Conservation (phyloP, 2,888 invertebrate species). For the Acleris sparsana region DNA sequence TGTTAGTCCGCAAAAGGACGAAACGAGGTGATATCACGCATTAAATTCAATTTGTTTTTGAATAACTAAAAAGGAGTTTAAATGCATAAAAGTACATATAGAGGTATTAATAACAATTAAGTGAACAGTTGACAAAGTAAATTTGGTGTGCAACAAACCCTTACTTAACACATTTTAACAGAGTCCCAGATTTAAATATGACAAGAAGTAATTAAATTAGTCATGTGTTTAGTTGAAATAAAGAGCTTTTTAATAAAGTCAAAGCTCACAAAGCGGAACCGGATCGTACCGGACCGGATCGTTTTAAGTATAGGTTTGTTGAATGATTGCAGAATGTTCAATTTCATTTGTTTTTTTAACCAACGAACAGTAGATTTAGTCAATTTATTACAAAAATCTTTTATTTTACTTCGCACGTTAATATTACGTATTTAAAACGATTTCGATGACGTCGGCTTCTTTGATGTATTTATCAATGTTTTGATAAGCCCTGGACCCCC, state of each 20-base stretch:
- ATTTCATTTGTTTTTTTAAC: too few species aligned
- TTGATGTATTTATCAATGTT: too few species aligned
- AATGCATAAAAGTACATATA: background rate
- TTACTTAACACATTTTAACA: constrained; percentile 13
- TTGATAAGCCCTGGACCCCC: too few species aligned
- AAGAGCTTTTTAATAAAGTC: background rate
- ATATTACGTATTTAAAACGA: too few species aligned
- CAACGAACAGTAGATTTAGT: too few species aligned
- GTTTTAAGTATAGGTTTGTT: too few species aligned
- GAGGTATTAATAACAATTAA: constrained; percentile 12
- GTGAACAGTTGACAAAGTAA: background rate
- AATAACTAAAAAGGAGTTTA: constrained; percentile 10
- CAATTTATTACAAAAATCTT: too few species aligned
- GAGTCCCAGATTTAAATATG: constrained; percentile 1
- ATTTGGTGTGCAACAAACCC: constrained; percentile 5
- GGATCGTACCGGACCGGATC: too few species aligned
- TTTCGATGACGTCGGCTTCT: too few species aligned
- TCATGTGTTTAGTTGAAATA: constrained; percentile 4
- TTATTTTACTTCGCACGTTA: too few species aligned
- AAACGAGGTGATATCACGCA: background rate
- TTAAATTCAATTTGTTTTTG: constrained; percentile 12
- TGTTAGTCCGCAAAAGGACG: constrained; percentile 1
- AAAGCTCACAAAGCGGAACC: background rate
- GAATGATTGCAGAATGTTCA: too few species aligned
- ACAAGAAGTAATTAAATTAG: constrained; percentile 2